Evolutionary conservation across 2,797 vertebrate species (phyloP), one percentile per base, ranked within the genome.

Genomic region (Sebastes hopkinsi): DNA sequence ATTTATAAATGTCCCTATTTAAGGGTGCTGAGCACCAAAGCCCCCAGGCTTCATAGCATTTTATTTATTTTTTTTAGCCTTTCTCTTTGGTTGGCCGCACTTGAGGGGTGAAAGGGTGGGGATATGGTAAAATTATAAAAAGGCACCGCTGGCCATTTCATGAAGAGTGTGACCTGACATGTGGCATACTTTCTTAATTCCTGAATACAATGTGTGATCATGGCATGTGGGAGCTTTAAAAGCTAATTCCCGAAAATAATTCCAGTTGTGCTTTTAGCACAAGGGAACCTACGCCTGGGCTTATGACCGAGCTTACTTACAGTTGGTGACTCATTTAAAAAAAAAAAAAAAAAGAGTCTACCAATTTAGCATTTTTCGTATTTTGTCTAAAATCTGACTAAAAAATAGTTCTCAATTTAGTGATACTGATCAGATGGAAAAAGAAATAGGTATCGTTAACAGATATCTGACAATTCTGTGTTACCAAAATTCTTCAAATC

Each of bases 1-100:
- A 95, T 95, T 94, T 94, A 95, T 92, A 95, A 91, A 94, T 92
- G 92, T 94, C 88, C 88, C 83, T 89, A 90, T 86, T 94, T 92
- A 88, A 91, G 88, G 83, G 86, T 90, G 85, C 79, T 2, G 52
- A 82, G 90, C 84, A 83, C 65, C 84, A 83, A 42, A 81, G 86
- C 88, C 92, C 87, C 85, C 25, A 34, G 91, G 92, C 89, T 79
- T 77, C 27, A 38, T 54, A 71, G 66, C 68, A 20, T 87, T 50
- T n/a, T 9, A 3, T 46, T 46, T 46, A 1, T 86, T 32, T 0
- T 46, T 86, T 32, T 86, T 75, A 90, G 83, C 85, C 80, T 81
- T 90, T 82, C 86, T 87, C 58, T 85, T 77, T 77, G 87, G 60
- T 68, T 84, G 86, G 84, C 77, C 67, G 77, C 71, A 61, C 68